Evolutionary conservation across 1,140 invertebrate genomes (phyloP), one percentile per base, ranked within the genome.

Genomic region (Acromyrmex heyeri): DNA sequence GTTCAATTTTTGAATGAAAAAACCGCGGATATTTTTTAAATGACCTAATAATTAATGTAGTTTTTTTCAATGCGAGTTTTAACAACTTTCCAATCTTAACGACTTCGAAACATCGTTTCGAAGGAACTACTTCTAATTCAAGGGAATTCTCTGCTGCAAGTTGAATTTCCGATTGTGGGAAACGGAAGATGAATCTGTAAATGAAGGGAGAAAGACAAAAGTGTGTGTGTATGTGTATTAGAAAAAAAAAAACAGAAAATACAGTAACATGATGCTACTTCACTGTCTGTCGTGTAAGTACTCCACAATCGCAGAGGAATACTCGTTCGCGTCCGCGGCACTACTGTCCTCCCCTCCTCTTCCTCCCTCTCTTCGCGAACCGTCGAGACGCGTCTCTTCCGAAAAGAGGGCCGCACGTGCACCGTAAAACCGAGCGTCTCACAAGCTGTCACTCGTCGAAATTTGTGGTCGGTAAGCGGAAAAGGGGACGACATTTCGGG

Each of bases 391-490:
- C 53, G 30, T 75, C 44, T 61, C 75, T 69, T 53, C 53, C 27
- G 7, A 57, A 86, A 65, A 61, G 10, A 30, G n/a, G 55, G 30
- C 27, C 48, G 55, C 61, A 38, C 50, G 72, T 76, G 69, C 55
- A 50, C 27, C 30, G 62, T 79, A 69, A 44, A 57, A 69, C 38
- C 48, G 76, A 67, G 53, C 55, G 34, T 65, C 50, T 65, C 76
- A 79, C 76, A 57, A 48, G 34, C 57, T 77, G 24, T 81, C 62
- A 81, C 59, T 81, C 75, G 76, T 81, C 53, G 75, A 50, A 73
- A 75, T 83, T 73, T 48, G 55, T 62, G 27, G 7, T 50, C 14
- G 65, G 34, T 59, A 82, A 44, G 50, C 67, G 79, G 38, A 83
- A 73, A 53, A 77, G 55, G 55, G 38, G 57, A 59, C 24, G 69